phyloP scores from a whole-genome alignment of 2,888 invertebrate species.

The Plutella xylostella region DNA sequence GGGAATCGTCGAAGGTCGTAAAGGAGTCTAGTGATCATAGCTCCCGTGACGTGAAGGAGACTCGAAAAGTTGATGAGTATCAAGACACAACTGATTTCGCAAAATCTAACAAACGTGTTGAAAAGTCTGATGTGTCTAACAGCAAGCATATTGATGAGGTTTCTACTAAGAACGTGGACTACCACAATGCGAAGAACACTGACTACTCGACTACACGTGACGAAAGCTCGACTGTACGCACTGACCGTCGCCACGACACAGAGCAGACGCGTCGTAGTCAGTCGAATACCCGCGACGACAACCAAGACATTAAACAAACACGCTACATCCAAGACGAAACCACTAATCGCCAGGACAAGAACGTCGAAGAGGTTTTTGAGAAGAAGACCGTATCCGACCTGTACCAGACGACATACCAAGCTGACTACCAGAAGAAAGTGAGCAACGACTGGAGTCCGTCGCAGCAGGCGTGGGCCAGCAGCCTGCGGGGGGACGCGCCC shows the following conservation, averaged over 20 bases:
- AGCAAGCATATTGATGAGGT: not conserved
- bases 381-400: slow-evolving; percentile 46
- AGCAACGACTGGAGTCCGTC: slow-evolving; percentile 77
- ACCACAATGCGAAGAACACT: not conserved
- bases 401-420: slow-evolving; percentile 72
- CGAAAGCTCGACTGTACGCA: too few relatives aligned
- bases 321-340: slow-evolving; percentile 17
- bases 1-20: slow-evolving; percentile 33
- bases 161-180: not conserved
- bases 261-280: not conserved
- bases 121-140: too few relatives aligned
- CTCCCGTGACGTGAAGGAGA: slow-evolving; percentile 38
- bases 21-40: slow-evolving; percentile 29
- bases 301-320: not conserved
- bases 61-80: slow-evolving; percentile 44
- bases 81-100: slow-evolving; percentile 44
- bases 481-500: slow-evolving; percentile 76
- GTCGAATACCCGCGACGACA: not conserved
- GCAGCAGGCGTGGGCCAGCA: slow-evolving; percentile 82
- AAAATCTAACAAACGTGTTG: too few relatives aligned
- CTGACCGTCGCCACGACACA: too few relatives aligned
- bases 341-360: slow-evolving; percentile 18
- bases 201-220: not conserved
- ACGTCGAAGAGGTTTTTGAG: slow-evolving; percentile 22
- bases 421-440: slow-evolving; percentile 69